Evolutionary conservation across 2,797 vertebrate species (phyloP).

Genomic region (Pseudocheirus occidentalis): DNA sequence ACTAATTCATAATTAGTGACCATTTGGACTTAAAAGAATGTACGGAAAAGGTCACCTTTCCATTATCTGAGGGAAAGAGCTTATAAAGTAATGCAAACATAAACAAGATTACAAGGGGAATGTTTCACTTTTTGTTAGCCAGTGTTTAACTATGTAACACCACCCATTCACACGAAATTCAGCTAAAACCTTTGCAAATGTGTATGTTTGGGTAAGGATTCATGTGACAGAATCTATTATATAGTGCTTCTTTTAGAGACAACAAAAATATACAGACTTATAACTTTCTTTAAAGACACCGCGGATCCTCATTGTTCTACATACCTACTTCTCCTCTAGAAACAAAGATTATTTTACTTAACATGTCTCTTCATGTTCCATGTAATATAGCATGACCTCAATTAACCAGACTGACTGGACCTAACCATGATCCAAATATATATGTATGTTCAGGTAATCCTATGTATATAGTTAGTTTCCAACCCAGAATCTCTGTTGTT

Average conservation of each 20-base stretch:
- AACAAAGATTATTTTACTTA: slow-evolving; percentile 29
- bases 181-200: background rate
- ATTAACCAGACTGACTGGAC: background rate
- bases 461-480: background rate
- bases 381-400: background rate
- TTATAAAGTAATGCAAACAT: background rate
- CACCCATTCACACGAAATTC: background rate
- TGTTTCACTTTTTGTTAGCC: background rate
- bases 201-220: background rate
- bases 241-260: background rate
- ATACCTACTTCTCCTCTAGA: slow-evolving; percentile 42
- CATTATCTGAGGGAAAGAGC: background rate
- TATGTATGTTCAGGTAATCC: background rate
- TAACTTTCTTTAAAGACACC: slow-evolving; percentile 22
- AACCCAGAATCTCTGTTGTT: background rate
- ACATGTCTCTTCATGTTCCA: slow-evolving; percentile 21
- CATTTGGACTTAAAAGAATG: background rate
- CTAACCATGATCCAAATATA: background rate
- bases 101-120: background rate
- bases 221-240: background rate
- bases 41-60: background rate
- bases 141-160: background rate
- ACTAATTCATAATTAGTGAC: background rate
- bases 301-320: slow-evolving; percentile 15
- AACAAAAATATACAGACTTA: background rate